phyloP scores from a whole-genome alignment of 2,113 vertebrate genomes.

The Aix galericulata region DNA sequence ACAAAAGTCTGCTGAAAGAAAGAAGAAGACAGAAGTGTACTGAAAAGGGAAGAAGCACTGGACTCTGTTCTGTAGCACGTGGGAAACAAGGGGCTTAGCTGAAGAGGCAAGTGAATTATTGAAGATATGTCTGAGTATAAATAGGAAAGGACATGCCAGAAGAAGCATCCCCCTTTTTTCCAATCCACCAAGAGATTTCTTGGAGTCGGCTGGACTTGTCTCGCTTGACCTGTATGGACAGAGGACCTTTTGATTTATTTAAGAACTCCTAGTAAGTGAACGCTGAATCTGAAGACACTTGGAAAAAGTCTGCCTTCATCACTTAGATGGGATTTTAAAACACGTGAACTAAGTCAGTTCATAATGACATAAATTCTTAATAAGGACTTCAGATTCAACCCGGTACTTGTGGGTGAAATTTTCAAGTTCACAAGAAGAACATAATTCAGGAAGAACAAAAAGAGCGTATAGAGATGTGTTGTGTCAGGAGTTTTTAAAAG shows the following conservation, averaged over 20 bases:
- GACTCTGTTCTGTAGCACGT: not conserved
- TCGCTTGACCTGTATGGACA: not conserved
- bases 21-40: no score
- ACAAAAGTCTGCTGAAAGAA: no score
- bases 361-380: not conserved
- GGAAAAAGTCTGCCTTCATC: not conserved
- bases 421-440: not conserved
- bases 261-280: not conserved
- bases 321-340: not conserved
- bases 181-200: not conserved
- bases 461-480: not conserved
- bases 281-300: not conserved
- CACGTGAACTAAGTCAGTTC: not conserved
- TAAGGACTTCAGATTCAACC: not conserved
- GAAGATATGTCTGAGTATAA: not conserved
- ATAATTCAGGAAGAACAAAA: not conserved
- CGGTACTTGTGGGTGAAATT: not conserved
- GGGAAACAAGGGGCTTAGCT: not conserved
- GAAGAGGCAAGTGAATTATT: not conserved
- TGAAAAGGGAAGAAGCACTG: not conserved
- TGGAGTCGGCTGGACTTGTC: not conserved
- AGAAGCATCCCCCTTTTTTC: not conserved
- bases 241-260: not conserved
- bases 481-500: not conserved
- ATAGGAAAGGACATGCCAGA: not conserved